These are phyloP conservation scores for Pterobdella sp. DNA, from an alignment of 2,888 invertebrate genomes.

Conservation along the genomic window DNA sequence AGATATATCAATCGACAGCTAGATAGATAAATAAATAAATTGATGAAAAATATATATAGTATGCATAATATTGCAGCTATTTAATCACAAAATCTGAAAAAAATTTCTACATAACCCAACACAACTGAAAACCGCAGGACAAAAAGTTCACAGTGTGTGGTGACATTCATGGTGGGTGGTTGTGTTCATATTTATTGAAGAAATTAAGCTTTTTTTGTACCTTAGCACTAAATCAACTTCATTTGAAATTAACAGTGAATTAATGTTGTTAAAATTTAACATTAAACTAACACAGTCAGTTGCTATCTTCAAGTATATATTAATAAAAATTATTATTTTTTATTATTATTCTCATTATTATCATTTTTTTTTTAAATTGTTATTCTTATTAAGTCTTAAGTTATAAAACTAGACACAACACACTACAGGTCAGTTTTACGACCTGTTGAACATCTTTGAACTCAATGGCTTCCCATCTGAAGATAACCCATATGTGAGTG, in stretches of 20 bases:
- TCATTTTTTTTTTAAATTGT: neutral
- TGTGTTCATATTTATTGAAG: neutral
- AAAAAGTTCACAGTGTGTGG: conserved; percentile 95
- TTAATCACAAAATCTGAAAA: too few relatives aligned
- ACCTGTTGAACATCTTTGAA: conserved; percentile 91
- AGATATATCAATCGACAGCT: neutral
- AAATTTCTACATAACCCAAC: too few relatives aligned
- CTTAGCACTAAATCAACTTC: too few relatives aligned
- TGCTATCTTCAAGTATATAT: too few relatives aligned
- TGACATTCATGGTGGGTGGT: conserved; percentile 71
- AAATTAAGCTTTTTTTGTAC: too few relatives aligned
- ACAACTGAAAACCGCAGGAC: conserved; percentile 52
- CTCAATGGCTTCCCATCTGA: conserved; percentile 91
- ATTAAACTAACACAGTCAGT: too few relatives aligned
- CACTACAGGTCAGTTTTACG: conserved; percentile 75
- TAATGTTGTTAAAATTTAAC: too few relatives aligned
- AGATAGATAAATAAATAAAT: neutral
- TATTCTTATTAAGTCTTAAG: neutral
- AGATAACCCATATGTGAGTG: conserved; percentile 76
- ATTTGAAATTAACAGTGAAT: too few relatives aligned
- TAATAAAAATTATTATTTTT: too few relatives aligned
- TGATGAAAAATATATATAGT: conserved; percentile 7
- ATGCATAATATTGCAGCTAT: too few relatives aligned
- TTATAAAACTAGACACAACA: neutral
- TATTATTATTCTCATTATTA: too few relatives aligned